phyloP scores from a whole-genome alignment of 1,140 invertebrate species.

The Sitobion miscanthi region DNA sequence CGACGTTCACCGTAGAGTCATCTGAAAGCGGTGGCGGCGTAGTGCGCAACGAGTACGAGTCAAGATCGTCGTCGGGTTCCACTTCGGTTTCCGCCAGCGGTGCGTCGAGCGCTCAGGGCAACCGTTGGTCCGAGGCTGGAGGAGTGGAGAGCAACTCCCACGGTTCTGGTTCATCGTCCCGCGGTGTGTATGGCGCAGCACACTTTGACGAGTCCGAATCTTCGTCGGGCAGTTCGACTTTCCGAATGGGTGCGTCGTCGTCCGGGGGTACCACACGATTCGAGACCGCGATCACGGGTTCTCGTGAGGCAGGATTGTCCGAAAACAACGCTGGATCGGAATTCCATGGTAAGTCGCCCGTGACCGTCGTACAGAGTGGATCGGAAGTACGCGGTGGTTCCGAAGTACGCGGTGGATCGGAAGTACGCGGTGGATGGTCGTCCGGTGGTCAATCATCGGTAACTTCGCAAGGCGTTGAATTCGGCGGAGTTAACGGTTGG shows the following conservation, averaged over 20 bases:
- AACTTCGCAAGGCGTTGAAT: not conserved
- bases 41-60: not conserved
- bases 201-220: conserved; percentile 17
- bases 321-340: not conserved
- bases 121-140: not conserved
- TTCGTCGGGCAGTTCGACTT: conserved; percentile 2
- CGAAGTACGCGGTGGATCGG: not conserved
- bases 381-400: not conserved
- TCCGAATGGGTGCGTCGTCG: not conserved
- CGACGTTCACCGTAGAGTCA: not conserved
- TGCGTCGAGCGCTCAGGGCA: too few species aligned
- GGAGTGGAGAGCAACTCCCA: too few species aligned
- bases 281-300: not conserved
- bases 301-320: not conserved
- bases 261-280: not conserved
- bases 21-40: not conserved
- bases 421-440: not conserved
- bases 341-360: not conserved
- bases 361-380: not conserved
- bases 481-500: not conserved
- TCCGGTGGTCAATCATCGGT: not conserved
- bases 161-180: not conserved
- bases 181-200: not conserved
- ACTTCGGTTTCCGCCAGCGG: not conserved
- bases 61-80: not conserved